These are phyloP conservation scores for Cremastobaeus sp. DNA, from an alignment of 2,888 invertebrate genomes.

Conservation along the genomic window DNA sequence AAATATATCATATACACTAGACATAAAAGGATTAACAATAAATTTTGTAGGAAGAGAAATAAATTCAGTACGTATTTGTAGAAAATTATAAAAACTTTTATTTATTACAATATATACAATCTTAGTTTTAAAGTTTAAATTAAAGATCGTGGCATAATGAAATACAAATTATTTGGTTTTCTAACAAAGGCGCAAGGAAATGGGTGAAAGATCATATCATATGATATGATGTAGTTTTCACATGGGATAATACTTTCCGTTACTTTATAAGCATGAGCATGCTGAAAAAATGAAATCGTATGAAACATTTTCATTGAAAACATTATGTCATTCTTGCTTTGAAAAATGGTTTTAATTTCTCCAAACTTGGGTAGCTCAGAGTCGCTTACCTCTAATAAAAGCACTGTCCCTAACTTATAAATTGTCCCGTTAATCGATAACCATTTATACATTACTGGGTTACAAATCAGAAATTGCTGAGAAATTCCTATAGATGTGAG, in stretches of 20 bases:
- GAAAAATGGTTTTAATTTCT: not conserved
- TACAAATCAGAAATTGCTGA: not conserved
- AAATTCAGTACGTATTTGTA: too few relatives aligned
- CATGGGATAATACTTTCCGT: not conserved
- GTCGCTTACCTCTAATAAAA: slow-evolving; percentile 12
- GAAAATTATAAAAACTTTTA: too few relatives aligned
- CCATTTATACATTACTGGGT: not conserved
- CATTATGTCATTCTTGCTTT: not conserved
- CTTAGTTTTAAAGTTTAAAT: not conserved
- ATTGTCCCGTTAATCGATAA: not conserved
- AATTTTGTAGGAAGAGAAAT: too few relatives aligned
- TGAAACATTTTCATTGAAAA: slow-evolving; percentile 2
- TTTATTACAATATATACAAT: not conserved
- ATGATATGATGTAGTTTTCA: slow-evolving; percentile 15
- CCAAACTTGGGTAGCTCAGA: slow-evolving; percentile 10
- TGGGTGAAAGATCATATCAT: not conserved
- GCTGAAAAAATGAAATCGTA: slow-evolving; percentile 8
- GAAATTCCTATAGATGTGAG: not conserved
- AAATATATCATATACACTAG: too few relatives aligned
- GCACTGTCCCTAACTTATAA: too few relatives aligned
- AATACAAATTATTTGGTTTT: not conserved
- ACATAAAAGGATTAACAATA: too few relatives aligned
- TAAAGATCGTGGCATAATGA: slow-evolving; percentile 6
- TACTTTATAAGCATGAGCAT: slow-evolving; percentile 11
- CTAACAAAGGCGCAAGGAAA: slow-evolving; percentile 8